Evolutionary conservation across 1,140 invertebrate genomes (phyloP).

Genomic region (Neotoxoptera formosana): DNA sequence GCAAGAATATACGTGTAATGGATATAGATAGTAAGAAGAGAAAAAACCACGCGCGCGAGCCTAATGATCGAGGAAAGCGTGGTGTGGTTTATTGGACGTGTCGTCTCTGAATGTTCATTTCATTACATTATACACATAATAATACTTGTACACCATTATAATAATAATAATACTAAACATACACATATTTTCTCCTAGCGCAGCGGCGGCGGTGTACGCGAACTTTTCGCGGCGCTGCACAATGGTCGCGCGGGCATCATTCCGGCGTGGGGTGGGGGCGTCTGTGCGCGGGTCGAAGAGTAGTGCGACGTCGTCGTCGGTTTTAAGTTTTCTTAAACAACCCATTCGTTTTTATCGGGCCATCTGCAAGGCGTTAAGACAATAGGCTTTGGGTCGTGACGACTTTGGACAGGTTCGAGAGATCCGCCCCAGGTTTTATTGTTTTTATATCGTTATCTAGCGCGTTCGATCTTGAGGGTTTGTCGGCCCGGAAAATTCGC

Average conservation of each 20-base stretch:
- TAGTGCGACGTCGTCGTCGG: not conserved
- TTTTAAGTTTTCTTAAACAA: conserved; percentile 56
- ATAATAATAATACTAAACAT: not conserved
- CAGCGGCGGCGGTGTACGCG: not conserved
- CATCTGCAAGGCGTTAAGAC: conserved; percentile 54
- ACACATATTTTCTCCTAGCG: not conserved
- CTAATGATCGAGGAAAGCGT: conserved; percentile 31
- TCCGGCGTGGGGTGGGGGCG: not conserved
- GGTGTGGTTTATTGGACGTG: conserved; percentile 26
- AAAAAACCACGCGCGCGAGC: not conserved
- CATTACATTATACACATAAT: not conserved
- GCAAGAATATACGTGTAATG: too few relatives aligned
- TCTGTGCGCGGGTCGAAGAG: not conserved
- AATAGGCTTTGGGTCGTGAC: conserved; percentile 57
- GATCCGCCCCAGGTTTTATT: conserved; percentile 54
- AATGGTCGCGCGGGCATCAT: not conserved
- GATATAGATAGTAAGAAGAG: not conserved
- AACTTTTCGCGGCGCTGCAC: not conserved
- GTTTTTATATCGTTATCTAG: conserved; percentile 56
- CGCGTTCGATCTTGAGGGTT: conserved; percentile 54
- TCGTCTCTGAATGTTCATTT: conserved; percentile 18
- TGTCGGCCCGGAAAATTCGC: conserved; percentile 57
- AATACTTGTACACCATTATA: not conserved
- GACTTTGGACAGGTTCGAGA: conserved; percentile 57
- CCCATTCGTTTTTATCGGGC: conserved; percentile 57